Base-by-base conservation (phyloP, 53 echinoderm and acorn worm genomes). In the Zoroaster sp. region DNA sequence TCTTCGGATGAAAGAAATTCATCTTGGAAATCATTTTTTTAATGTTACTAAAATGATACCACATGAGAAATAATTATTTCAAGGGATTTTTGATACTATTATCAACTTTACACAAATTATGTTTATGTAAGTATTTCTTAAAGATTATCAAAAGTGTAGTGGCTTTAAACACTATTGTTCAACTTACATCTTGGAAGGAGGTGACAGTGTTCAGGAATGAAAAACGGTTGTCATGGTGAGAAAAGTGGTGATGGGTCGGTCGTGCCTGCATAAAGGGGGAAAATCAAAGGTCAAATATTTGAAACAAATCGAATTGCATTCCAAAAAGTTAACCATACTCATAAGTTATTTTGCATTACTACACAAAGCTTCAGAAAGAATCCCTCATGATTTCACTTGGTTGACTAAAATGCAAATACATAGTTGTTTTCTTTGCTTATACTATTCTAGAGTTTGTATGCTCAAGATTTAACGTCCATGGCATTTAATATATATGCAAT, bases 221-320 rank as follows among this genome's bases (percentile, higher is more conserved):
- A 75, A 98, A 98, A 2, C 99, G 85, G 92, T 98, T 98, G 93
- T 98, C 99, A 90, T 98, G 99, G 76, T 98, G 87, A 70, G 99
- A 97, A 72, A 97, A 97, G 36, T 95, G 92, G 83, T 98, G 99
- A 36, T 18, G 36, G 25, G 95, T 92, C 41, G 99, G 99, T 33
- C 95, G 93, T 35, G 93, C 94, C 99, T 98, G 92, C 20, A 38
- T 67, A 49, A 67, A 53, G 49, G 76, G 14, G 33, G 80, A 47
- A 81, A 76, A 42, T 34, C 40, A 32, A 77, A 92, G n/a, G 17
- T 28, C 39, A 23, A 38, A 65, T 18, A 32, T 35, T 3, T 28
- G 4, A 43, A 21, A n/a, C 75, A 28, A 68, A 3, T 12, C 46
- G 13, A 49, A 76, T 4, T 3, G 3, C 17, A 75, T 32, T 14